A percentile compares a stretch with the other conserved stretches of the same genome.
Conservation (phyloP, 2,888 invertebrate genomes). For the Scelioninae gen. 1 region DNA sequence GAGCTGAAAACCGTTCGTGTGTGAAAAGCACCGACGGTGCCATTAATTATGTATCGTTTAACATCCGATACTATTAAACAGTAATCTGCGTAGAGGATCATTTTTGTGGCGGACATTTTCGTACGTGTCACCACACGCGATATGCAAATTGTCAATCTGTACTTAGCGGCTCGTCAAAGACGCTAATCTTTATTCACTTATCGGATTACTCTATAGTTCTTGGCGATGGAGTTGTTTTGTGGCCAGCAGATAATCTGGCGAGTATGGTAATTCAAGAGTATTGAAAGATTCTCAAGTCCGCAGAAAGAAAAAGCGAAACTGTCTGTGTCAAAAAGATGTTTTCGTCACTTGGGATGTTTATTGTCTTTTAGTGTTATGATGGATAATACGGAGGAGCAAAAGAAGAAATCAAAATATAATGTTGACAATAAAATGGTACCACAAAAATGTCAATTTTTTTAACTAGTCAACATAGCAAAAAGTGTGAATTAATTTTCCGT, state of each 20-base stretch:
- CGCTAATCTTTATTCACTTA: slow-evolving; percentile 84
- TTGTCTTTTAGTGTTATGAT: slow-evolving; percentile 20
- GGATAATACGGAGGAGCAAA: background rate
- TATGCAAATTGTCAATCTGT: slow-evolving; percentile 80
- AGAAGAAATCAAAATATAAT: too few relatives aligned
- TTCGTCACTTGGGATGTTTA: slow-evolving; percentile 40
- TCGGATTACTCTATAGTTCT: slow-evolving; percentile 81
- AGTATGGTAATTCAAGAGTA: slow-evolving; percentile 83
- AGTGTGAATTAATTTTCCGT: too few relatives aligned
- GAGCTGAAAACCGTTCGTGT: slow-evolving; percentile 22
- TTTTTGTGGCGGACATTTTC: slow-evolving; percentile 52
- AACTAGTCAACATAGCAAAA: too few relatives aligned
- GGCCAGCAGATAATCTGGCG: slow-evolving; percentile 81
- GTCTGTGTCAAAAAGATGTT: slow-evolving; percentile 43
- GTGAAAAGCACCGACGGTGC: slow-evolving; percentile 40
- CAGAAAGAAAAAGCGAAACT: slow-evolving; percentile 37
- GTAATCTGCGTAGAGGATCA: slow-evolving; percentile 51
- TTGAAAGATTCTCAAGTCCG: slow-evolving; percentile 37
- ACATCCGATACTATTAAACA: slow-evolving; percentile 58
- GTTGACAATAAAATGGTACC: too few relatives aligned
- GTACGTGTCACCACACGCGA: slow-evolving; percentile 77
- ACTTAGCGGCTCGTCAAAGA: slow-evolving; percentile 83
- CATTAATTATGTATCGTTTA: slow-evolving; percentile 66
- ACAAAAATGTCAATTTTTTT: too few relatives aligned
- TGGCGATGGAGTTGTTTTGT: slow-evolving; percentile 82